These are phyloP conservation scores for Macrophya alboannulata DNA, from an alignment of 2,888 invertebrate genomes.

Conservation along the genomic window DNA sequence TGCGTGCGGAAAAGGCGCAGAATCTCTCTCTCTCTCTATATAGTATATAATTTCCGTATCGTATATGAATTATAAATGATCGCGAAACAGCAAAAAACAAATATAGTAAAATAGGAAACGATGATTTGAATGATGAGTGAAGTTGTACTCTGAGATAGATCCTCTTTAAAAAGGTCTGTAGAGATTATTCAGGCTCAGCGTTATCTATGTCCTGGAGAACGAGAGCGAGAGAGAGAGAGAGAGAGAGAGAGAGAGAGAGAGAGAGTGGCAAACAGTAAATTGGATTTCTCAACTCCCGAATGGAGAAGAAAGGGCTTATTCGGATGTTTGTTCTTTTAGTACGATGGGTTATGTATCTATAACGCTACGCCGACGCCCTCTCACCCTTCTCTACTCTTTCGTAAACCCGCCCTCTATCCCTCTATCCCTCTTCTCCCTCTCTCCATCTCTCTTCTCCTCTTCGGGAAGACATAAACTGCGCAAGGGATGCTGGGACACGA, in stretches of 20 bases:
- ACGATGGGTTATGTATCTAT: slow-evolving; percentile 36
- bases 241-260: background rate
- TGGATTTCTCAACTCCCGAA: slow-evolving; percentile 60
- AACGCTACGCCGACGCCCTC: slow-evolving; percentile 14
- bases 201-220: background rate
- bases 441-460: slow-evolving; percentile 29
- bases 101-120: background rate
- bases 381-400: background rate
- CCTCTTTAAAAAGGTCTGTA: background rate
- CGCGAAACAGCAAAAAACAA: background rate
- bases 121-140: background rate
- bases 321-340: slow-evolving; percentile 66
- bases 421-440: background rate
- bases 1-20: background rate
- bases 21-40: background rate
- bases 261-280: slow-evolving; percentile 64
- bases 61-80: background rate
- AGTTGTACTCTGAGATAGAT: background rate
- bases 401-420: background rate
- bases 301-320: slow-evolving; percentile 60
- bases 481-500: slow-evolving; percentile 75
- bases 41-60: background rate
- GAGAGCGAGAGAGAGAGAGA: background rate
- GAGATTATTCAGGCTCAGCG: background rate
- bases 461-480: slow-evolving; percentile 70